Evolutionary conservation across 2,113 vertebrate genomes (phyloP).

Genomic region (Calyptomena viridis): DNA sequence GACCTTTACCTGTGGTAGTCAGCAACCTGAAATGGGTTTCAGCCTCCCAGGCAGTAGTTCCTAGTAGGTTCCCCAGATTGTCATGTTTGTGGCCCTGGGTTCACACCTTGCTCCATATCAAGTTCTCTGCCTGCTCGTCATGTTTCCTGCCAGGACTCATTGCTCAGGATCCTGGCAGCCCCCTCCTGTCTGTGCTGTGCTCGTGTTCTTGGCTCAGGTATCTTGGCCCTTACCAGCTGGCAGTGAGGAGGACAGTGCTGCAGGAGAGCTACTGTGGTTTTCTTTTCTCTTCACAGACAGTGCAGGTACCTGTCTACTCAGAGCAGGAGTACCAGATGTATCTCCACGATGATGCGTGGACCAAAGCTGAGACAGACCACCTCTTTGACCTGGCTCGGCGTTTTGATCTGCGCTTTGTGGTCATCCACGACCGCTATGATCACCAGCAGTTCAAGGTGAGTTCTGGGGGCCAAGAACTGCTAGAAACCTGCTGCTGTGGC

Average conservation of each 20-base stretch:
- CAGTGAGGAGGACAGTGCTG: neutral
- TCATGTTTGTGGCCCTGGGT: neutral
- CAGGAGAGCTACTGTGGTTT: neutral
- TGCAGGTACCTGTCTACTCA: constrained; percentile 94
- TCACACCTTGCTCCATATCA: neutral
- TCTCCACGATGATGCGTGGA: constrained; percentile 97
- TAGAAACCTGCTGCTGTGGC: neutral
- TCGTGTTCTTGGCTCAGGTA: neutral
- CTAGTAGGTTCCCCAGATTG: neutral
- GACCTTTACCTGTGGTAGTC: neutral
- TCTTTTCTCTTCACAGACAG: constrained; percentile 73
- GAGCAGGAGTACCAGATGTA: constrained; percentile 98
- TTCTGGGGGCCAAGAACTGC: neutral
- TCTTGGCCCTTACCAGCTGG: neutral
- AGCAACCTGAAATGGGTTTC: neutral
- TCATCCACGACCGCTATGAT: constrained; percentile 97
- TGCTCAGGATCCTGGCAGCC: neutral
- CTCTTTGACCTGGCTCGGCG: constrained; percentile 95
- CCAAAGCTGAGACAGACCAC: constrained; percentile 96
- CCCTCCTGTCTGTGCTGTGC: neutral
- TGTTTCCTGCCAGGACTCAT: neutral
- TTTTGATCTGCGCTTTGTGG: constrained; percentile 93
- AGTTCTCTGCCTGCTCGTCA: neutral
- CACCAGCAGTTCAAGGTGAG: constrained; percentile 98
- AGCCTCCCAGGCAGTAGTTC: neutral